These are phyloP conservation scores for Pionites leucogaster DNA, from an alignment of 2,113 vertebrate species.

Conservation along the genomic window DNA sequence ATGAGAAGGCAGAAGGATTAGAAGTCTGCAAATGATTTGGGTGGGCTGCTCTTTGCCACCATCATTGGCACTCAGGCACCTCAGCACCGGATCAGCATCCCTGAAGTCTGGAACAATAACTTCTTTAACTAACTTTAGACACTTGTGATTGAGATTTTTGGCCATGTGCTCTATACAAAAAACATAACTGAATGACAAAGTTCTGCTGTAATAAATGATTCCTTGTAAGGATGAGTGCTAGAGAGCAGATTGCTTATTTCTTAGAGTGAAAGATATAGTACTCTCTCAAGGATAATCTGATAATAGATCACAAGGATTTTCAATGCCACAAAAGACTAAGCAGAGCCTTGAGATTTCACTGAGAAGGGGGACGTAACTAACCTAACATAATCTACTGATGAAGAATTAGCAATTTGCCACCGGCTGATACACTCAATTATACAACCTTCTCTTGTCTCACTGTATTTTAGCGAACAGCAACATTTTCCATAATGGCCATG, in stretches of 20 bases:
- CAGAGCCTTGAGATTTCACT: conserved; percentile 43
- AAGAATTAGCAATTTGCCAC: neutral
- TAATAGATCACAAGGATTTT: conserved; percentile 44
- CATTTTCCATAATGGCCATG: neutral
- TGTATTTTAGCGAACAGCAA: neutral
- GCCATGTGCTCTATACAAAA: conserved; percentile 5
- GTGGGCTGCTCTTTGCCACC: neutral
- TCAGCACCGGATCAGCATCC: neutral
- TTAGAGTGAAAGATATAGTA: conserved; percentile 25
- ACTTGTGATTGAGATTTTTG: conserved; percentile 53
- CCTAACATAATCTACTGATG: neutral
- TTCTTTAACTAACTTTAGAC: conserved; percentile 34
- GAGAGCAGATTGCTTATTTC: conserved; percentile 56
- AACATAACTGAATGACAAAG: conserved; percentile 60
- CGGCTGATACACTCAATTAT: neutral
- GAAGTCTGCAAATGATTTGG: neutral
- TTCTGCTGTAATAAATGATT: conserved; percentile 45
- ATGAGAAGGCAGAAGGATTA: neutral
- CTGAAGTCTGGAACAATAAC: neutral
- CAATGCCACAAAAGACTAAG: conserved; percentile 40
- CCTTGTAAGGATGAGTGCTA: neutral
- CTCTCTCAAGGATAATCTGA: conserved; percentile 56
- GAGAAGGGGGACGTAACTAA: neutral
- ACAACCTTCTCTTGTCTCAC: neutral
- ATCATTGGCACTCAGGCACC: neutral